Percentiles rank a stretch among this genome's conserved stretches.
Evolutionary conservation across 2,797 vertebrate genomes (phyloP).

Genomic region (Scyliorhinus canicula): DNA sequence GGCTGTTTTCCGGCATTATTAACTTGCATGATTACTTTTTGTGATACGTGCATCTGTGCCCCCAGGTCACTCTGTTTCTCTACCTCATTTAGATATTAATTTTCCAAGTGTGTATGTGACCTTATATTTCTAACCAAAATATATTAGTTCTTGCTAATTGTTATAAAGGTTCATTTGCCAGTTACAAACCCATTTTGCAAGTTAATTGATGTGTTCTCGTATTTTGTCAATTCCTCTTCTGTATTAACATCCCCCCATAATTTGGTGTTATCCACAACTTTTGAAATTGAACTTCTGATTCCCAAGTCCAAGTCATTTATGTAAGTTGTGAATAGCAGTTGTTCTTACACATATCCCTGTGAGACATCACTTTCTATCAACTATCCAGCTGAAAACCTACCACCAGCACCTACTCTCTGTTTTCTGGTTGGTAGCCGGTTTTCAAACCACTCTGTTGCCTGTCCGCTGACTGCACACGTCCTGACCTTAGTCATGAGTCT

Average conservation of each 20-base stretch:
- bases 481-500: not conserved
- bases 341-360: not conserved
- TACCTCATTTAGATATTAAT: not conserved
- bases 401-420: not conserved
- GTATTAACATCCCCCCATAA: not conserved
- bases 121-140: not conserved
- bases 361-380: not conserved
- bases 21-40: not conserved
- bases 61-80: not conserved
- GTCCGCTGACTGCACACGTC: not conserved
- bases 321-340: not conserved
- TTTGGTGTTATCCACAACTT: not conserved
- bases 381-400: not conserved
- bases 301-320: not conserved
- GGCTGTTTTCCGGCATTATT: not conserved
- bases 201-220: not conserved
- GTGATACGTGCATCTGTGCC: not conserved
- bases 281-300: not conserved
- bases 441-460: not conserved
- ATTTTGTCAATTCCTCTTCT: not conserved
- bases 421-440: not conserved
- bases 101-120: not conserved
- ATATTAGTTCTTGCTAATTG: not conserved
- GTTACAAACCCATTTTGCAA: not conserved
- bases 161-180: not conserved